Percentiles rank a stretch among this genome's conserved stretches.
phyloP scores from a whole-genome alignment of 1,140 invertebrate genomes.

The Chionoecetes opilio region DNA sequence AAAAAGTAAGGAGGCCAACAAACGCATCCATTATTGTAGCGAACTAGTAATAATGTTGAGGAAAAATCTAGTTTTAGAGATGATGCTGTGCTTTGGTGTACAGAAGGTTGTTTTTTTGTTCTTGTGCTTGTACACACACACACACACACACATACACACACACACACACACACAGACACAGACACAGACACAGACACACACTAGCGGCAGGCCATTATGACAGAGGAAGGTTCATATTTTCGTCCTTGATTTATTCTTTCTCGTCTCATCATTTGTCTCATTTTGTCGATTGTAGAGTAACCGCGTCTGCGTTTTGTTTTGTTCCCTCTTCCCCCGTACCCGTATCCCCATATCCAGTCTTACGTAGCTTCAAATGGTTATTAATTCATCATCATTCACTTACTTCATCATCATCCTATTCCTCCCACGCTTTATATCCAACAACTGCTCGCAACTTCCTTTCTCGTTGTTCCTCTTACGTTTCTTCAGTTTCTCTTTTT shows the following conservation, averaged over 20 bases:
- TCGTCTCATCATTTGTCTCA: not conserved
- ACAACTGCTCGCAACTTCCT: not conserved
- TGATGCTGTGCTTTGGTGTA: too few relatives aligned
- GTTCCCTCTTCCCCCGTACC: too few relatives aligned
- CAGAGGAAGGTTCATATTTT: not conserved
- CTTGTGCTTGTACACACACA: too few relatives aligned
- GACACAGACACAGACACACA: not conserved
- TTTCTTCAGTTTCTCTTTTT: not conserved
- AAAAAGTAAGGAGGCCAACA: too few relatives aligned
- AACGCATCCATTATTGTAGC: too few relatives aligned
- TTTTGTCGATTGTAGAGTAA: not conserved
- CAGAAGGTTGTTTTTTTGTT: too few relatives aligned
- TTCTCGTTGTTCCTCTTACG: not conserved
- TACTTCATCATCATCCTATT: not conserved
- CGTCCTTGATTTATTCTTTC: not conserved
- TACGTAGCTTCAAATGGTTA: not conserved
- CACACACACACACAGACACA: not conserved
- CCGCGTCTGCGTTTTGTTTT: not conserved
- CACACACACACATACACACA: not conserved
- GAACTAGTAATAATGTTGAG: too few relatives aligned
- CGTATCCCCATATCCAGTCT: not conserved
- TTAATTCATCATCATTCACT: constrained; percentile 7
- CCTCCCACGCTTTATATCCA: not conserved
- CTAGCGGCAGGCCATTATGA: not conserved
- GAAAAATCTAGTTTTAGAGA: too few relatives aligned